These are phyloP conservation scores for Enteromius unitaeniatus DNA, from an alignment of 2,797 vertebrate genomes.

Conservation along the genomic window DNA sequence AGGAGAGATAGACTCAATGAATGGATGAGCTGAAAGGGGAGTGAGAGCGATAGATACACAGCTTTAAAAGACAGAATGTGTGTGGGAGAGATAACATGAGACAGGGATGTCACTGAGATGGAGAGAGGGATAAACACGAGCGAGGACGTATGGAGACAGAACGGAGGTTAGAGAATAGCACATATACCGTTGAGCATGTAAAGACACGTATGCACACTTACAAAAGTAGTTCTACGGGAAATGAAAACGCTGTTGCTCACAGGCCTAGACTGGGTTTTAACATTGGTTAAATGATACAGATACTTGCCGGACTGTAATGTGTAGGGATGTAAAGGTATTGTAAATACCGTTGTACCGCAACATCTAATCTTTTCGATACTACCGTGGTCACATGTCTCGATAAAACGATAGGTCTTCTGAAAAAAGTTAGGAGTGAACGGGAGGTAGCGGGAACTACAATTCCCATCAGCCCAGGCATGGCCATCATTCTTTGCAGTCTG, in stretches of 20 bases:
- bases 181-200: background rate
- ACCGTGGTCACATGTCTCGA: too few relatives aligned
- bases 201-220: background rate
- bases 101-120: constrained; percentile 57
- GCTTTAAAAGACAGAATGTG: constrained; percentile 60
- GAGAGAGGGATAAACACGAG: constrained; percentile 44
- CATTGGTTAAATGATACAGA: background rate
- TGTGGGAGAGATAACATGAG: constrained; percentile 58
- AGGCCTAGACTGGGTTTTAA: background rate
- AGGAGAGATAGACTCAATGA: constrained; percentile 52
- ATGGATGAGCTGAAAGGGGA: constrained; percentile 53
- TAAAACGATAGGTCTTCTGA: too few relatives aligned
- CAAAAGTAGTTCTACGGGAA: background rate
- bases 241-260: background rate
- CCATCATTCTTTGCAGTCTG: too few relatives aligned
- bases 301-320: background rate
- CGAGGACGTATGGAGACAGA: constrained; percentile 42
- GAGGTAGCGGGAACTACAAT: too few relatives aligned
- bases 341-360: too few relatives aligned
- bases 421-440: too few relatives aligned
- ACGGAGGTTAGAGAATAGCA: background rate
- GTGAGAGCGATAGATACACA: constrained; percentile 54
- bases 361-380: too few relatives aligned
- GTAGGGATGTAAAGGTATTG: background rate
- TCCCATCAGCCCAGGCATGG: too few relatives aligned